These are phyloP conservation scores for Hybognathus amarus DNA, from an alignment of 2,797 vertebrate species.

Conservation along the genomic window DNA sequence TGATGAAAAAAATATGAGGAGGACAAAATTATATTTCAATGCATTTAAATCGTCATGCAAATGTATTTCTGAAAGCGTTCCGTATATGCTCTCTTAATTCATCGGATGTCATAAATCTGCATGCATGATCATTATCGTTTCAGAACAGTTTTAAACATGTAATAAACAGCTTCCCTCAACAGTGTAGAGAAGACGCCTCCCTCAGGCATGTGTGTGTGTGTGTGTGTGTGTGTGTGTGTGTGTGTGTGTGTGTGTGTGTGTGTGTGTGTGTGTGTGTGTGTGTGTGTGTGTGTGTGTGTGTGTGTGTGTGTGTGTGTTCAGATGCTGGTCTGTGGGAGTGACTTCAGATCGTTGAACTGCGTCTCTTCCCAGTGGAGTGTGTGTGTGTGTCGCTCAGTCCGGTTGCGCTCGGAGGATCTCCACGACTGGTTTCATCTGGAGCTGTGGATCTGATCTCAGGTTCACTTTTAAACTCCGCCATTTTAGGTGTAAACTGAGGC, in stretches of 20 bases:
- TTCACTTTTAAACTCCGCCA: background rate
- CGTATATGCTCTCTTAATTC: background rate
- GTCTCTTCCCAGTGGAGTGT: conserved; percentile 14
- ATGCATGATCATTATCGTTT: background rate
- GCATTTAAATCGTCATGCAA: too few relatives aligned
- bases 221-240: conserved; percentile 10
- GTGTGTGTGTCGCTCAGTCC: background rate
- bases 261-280: conserved; percentile 15
- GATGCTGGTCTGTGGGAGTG: background rate
- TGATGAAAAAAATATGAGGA: background rate
- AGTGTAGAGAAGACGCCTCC: background rate
- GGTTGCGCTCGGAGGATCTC: background rate
- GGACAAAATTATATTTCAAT: background rate
- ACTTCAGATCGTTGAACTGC: background rate
- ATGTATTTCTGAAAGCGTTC: background rate
- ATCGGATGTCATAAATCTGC: background rate
- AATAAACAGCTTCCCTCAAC: too few relatives aligned
- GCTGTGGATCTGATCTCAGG: conserved; percentile 10
- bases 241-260: conserved; percentile 9
- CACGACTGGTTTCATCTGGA: background rate
- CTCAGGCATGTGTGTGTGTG: background rate
- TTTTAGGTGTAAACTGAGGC: background rate
- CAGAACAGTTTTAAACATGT: background rate
- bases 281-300: background rate
- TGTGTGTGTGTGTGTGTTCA: background rate